phyloP scores from a whole-genome alignment of 2,113 vertebrate species.

The Oncorhynchus kisutch region DNA sequence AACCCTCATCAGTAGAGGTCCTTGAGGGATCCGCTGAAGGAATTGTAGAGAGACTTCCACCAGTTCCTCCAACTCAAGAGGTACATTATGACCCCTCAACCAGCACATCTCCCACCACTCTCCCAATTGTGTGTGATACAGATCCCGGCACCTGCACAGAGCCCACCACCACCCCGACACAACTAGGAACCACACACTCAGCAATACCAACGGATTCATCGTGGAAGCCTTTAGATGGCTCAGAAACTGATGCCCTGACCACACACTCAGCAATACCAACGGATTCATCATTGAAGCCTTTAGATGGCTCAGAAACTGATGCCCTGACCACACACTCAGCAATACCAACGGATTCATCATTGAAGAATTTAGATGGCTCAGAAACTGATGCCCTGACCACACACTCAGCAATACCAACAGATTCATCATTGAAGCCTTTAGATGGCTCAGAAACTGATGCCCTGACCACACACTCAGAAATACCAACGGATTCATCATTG shows the following conservation, averaged over 20 bases:
- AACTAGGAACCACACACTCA: no score
- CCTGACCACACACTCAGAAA: neutral
- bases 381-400: neutral
- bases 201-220: no score
- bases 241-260: neutral
- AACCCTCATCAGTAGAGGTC: neutral
- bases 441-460: neutral
- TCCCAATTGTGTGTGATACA: no score
- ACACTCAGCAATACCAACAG: neutral
- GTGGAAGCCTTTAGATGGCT: neutral
- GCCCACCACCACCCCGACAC: no score
- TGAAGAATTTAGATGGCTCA: neutral
- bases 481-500: no score
- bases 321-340: conserved; percentile 1
- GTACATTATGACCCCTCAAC: neutral
- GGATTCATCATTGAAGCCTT: no score
- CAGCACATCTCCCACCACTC: neutral
- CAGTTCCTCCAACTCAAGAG: neutral
- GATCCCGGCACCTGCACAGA: no score
- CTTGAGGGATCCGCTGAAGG: conserved; percentile 5
- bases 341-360: no score
- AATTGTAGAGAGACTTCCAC: conserved; percentile 30
- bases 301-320: neutral
- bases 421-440: no score
- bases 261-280: neutral